Conservation (phyloP, 2,113 vertebrate species). For the Trogon melanurus region DNA sequence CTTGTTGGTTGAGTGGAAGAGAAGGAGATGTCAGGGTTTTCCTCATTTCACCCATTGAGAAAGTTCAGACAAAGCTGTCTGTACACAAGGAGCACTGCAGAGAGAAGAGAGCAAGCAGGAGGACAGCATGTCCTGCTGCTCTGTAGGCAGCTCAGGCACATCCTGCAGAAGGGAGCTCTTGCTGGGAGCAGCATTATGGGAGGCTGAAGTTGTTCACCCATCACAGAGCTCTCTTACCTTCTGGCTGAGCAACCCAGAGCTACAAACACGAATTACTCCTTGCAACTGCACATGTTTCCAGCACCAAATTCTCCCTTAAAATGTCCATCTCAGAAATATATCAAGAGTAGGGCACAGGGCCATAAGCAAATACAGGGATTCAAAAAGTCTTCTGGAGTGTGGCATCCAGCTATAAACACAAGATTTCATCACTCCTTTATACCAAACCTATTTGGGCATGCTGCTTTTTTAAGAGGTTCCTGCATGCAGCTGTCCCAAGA, state of each 20-base stretch:
- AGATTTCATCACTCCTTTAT: background rate
- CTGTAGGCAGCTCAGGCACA: fast-evolving
- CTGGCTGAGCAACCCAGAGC: background rate
- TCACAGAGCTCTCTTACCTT: background rate
- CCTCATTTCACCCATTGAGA: fast-evolving
- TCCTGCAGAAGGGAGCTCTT: background rate
- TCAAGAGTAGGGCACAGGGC: background rate
- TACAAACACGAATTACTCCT: background rate
- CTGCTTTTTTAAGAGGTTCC: background rate
- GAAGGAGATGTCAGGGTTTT: background rate
- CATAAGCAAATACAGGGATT: background rate
- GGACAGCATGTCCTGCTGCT: background rate
- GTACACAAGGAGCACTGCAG: background rate
- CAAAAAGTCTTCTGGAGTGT: background rate
- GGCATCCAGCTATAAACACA: background rate
- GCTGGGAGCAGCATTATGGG: background rate
- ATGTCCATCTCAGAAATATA: background rate
- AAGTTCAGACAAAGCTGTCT: background rate
- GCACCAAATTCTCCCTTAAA: background rate
- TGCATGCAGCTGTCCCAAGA: background rate
- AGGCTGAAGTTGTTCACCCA: background rate
- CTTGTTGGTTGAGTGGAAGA: background rate
- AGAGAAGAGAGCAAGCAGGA: background rate
- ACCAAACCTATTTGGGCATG: background rate
- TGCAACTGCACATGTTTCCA: background rate